Evolutionary conservation across 2,888 invertebrate genomes (phyloP).

Genomic region (Desoria tigrina): DNA sequence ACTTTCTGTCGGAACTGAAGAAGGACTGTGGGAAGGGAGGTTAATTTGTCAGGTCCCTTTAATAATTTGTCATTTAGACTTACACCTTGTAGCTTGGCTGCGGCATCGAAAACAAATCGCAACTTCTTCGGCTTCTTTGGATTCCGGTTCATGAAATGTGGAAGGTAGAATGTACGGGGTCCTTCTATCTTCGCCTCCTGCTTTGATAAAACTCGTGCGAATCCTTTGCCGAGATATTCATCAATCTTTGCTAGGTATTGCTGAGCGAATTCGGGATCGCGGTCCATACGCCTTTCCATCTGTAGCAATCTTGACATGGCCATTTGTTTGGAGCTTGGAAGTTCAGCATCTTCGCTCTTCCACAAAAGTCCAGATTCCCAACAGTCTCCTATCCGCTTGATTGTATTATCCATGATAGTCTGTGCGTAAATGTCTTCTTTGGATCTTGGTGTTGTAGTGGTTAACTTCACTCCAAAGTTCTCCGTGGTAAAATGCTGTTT

Average conservation of each 20-base stretch:
- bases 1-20: conserved; percentile 21
- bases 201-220: not conserved
- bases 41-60: no score
- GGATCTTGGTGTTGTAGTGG: no score
- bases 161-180: conserved; percentile 37
- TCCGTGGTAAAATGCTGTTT: no score
- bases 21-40: not conserved
- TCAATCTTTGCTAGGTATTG: conserved; percentile 18
- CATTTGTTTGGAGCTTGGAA: no score
- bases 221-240: conserved; percentile 19
- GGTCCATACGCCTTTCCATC: conserved; percentile 25
- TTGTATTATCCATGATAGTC: no score
- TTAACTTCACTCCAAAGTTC: no score
- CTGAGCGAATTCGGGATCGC: conserved; percentile 9
- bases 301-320: no score
- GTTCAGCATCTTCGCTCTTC: no score
- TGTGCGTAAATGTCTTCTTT: no score
- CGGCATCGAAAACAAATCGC: conserved; percentile 44
- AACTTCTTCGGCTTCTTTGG: conserved; percentile 46
- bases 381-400: no score
- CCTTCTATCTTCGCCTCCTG: not conserved
- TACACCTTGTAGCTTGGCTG: conserved; percentile 21
- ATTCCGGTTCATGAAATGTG: conserved; percentile 40
- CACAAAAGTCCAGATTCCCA: no score
- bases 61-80: conserved; percentile 35